A percentile compares a stretch with the other conserved stretches of the same genome.
phyloP scores from a whole-genome alignment of 2,113 vertebrate species.

The Tenrec ecaudatus region DNA sequence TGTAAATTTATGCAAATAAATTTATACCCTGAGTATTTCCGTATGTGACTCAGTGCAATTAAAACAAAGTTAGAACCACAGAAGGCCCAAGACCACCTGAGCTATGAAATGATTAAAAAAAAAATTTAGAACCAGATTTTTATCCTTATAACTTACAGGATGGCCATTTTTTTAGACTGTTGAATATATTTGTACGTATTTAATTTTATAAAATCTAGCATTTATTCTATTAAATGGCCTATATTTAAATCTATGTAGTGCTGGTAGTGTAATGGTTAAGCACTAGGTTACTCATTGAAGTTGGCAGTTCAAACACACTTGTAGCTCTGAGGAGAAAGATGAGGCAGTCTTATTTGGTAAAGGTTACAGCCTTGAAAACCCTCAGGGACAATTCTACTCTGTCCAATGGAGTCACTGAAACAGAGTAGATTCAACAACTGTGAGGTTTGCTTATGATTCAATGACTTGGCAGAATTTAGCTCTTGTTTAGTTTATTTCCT shows the following conservation, averaged over 20 bases:
- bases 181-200: neutral
- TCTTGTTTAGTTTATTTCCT: neutral
- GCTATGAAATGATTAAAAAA: neutral
- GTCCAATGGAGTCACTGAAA: neutral
- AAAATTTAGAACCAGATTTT: neutral
- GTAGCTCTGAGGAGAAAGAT: neutral
- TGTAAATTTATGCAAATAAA: slow-evolving; percentile 61
- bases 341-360: neutral
- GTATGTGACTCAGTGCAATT: slow-evolving; percentile 30
- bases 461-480: neutral
- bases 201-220: neutral
- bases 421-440: neutral
- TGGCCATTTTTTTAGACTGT: neutral
- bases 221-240: too few species aligned
- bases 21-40: slow-evolving; percentile 68
- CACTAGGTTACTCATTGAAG: neutral
- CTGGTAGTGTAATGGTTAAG: neutral
- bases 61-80: slow-evolving; percentile 54
- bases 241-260: too few species aligned
- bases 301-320: neutral
- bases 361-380: neutral
- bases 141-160: neutral
- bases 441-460: neutral
- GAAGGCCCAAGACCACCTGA: neutral
- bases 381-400: neutral